A percentile compares a stretch with the other conserved stretches of the same genome.
These are phyloP conservation scores for Chironomus tentans DNA, from an alignment of 2,888 invertebrate species.

Conservation along the genomic window DNA sequence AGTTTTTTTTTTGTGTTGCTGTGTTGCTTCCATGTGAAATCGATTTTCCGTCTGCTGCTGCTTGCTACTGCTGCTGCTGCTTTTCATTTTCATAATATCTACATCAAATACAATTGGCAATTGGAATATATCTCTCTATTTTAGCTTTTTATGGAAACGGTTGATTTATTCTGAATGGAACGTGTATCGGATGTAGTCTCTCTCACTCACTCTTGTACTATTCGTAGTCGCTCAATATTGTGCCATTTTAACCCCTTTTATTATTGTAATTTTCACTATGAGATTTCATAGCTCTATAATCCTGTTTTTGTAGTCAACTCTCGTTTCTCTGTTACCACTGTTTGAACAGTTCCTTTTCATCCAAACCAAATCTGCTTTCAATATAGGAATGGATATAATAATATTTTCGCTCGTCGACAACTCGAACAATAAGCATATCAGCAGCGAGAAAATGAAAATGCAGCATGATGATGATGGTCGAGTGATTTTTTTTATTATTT, in stretches of 20 bases:
- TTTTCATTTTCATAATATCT: background rate
- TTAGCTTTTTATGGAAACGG: background rate
- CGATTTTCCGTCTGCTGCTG: slow-evolving; percentile 1
- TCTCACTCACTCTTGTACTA: background rate
- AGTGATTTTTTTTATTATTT: too few species aligned
- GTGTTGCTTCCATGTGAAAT: background rate
- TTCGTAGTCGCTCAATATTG: background rate
- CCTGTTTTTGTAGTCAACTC: background rate
- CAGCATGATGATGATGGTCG: too few species aligned
- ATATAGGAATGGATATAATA: too few species aligned
- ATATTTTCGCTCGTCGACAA: too few species aligned
- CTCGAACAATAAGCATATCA: too few species aligned
- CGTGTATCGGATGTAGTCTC: background rate
- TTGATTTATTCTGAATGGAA: background rate
- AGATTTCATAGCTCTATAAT: background rate
- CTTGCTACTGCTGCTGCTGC: background rate
- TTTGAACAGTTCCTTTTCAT: background rate
- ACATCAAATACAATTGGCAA: background rate
- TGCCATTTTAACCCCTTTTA: background rate
- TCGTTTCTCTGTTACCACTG: background rate
- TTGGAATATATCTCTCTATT: background rate
- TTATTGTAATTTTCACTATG: background rate
- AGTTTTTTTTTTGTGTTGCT: background rate
- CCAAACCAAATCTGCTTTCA: background rate
- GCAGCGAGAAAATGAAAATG: too few species aligned